These are phyloP conservation scores for Python bivittatus DNA, from an alignment of 2,113 vertebrate species.

Conservation along the genomic window DNA sequence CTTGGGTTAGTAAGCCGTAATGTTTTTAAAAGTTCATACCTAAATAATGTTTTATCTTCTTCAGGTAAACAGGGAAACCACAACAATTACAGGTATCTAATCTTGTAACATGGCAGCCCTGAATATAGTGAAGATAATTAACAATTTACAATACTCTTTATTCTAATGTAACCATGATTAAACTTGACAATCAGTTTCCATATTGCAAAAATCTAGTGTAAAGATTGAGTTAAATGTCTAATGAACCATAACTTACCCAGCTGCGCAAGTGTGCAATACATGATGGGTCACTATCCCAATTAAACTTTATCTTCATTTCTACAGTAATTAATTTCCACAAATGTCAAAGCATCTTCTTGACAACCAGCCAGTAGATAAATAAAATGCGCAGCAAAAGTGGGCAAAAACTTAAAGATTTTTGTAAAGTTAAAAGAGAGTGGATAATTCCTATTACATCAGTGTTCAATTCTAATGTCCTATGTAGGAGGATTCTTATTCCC, in stretches of 20 bases:
- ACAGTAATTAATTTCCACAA: constrained; percentile 46
- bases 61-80: constrained; percentile 29
- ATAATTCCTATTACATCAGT: not conserved
- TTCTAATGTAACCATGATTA: constrained; percentile 50
- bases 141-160: not conserved
- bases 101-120: constrained; percentile 4
- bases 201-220: constrained; percentile 37
- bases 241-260: constrained; percentile 30
- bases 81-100: constrained; percentile 13
- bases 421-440: not conserved
- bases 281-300: not conserved
- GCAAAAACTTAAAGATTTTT: not conserved
- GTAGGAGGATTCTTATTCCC: not conserved
- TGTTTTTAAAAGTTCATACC: constrained; percentile 52
- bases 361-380: constrained; percentile 21
- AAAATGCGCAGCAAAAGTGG: not conserved
- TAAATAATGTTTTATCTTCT: constrained; percentile 42
- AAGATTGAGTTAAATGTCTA: constrained; percentile 51
- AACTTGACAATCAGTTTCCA: constrained; percentile 56
- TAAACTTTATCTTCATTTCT: constrained; percentile 41
- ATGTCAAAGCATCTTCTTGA: constrained; percentile 44
- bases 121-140: constrained; percentile 10
- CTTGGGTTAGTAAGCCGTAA: constrained; percentile 48
- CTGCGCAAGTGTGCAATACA: constrained; percentile 16
- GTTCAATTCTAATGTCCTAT: not conserved